Conservation (phyloP, 2,113 vertebrate genomes). For the Nothocercus julius region DNA sequence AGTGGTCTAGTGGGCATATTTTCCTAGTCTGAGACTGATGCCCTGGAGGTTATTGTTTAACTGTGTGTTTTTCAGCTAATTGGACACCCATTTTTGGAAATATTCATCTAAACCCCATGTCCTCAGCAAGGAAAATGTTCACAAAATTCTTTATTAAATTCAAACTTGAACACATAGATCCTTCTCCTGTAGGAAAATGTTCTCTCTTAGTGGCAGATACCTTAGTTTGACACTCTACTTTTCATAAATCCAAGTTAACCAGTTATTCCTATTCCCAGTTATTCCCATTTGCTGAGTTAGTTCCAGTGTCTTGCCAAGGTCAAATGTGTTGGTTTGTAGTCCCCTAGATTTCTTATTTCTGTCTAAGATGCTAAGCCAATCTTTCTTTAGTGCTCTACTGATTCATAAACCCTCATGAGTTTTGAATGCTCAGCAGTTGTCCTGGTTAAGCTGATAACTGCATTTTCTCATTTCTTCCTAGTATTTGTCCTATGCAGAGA, state of each 20-base stretch:
- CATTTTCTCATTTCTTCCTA: not conserved
- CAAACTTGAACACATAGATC: not conserved
- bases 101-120: not conserved
- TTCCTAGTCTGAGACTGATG: not conserved
- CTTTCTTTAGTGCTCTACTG: not conserved
- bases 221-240: not conserved
- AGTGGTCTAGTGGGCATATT: not conserved
- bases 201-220: not conserved
- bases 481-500: not conserved
- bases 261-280: not conserved
- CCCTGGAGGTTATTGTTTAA: not conserved
- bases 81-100: not conserved
- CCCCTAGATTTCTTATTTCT: not conserved
- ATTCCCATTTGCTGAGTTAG: not conserved
- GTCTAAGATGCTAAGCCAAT: not conserved
- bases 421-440: conserved; percentile 1
- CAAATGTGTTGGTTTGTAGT: not conserved
- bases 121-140: not conserved
- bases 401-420: not conserved
- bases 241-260: not conserved
- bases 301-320: not conserved
- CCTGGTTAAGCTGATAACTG: not conserved
- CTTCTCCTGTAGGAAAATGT: conserved; percentile 3
- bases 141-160: conserved; percentile 1
- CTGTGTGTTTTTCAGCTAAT: not conserved